Base-by-base conservation (phyloP, 2,888 invertebrate genomes). In the Drosophila suboccidentalis region DNA sequence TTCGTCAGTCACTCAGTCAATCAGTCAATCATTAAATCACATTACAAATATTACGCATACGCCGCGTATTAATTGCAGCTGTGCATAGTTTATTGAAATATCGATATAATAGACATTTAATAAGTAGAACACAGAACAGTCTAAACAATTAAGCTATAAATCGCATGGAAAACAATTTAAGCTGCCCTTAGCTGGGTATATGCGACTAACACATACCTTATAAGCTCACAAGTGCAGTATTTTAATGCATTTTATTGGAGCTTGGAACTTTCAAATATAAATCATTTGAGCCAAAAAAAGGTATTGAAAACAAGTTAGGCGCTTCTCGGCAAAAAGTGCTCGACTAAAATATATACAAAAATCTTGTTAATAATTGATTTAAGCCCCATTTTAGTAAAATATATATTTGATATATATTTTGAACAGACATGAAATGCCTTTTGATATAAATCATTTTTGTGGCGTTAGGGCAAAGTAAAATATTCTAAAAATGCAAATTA, bases 1-100 rank as follows among this genome's bases (percentile, higher is more conserved):
- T 43, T 51, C 22, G 47, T 58, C 68, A 66, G 61, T 53, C 67
- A 51, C 19, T 47, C 70, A 59, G 39, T 57, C 70, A 59, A 36
- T 57, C 71, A 54, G 43, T 59, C 43, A 63, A 47, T 49, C 66
- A 50, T 49, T 53, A 43, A 36, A 34, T 50, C 50, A 15, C 26
- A 58, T 58, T 53, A 32, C 53, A 51, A 32, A 61, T 29, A 80
- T 80, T 82, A 71, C 68, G 72, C 70, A 80, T 80, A 80, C 80
- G 79, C 43, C 65, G 54, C 36, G 50, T 76, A 59, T 59, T 32
- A 19, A 38, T 38, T 32, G 32, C 55, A 62, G 55, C 62, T 71
- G 32, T 39, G 39, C 10, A 38, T 53, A 22, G 13, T n/a, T 39
- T 57, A 65, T 59, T 51, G 46, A 19, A 55, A 41, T 44, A 49